Percentiles rank a stretch among this genome's conserved stretches.
Evolutionary conservation across 2,888 invertebrate genomes (phyloP).

Genomic region (Andrena haemorrhoa): DNA sequence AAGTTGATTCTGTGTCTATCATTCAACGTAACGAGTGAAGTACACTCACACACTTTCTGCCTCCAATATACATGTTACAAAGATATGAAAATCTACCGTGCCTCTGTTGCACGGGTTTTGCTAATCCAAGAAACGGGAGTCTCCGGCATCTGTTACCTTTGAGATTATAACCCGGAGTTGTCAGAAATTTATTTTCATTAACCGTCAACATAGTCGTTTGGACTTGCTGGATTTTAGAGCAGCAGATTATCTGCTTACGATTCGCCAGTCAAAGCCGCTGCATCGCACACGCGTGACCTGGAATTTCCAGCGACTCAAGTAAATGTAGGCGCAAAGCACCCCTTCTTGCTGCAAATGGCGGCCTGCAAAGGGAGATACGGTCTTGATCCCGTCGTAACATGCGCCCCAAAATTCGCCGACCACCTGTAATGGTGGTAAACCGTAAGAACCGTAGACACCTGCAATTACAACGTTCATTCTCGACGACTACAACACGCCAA

Average conservation of each 20-base stretch:
- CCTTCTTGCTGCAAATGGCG: constrained; percentile 45
- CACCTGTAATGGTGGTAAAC: constrained; percentile 62
- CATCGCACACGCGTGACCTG: constrained; percentile 40
- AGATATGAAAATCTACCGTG: neutral
- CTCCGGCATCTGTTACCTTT: neutral
- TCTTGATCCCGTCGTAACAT: constrained; percentile 58
- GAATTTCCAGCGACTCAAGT: constrained; percentile 38
- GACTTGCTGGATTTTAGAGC: constrained; percentile 17
- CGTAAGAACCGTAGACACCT: constrained; percentile 60
- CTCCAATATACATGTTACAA: neutral
- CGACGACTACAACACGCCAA: constrained; percentile 11
- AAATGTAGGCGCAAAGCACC: constrained; percentile 35
- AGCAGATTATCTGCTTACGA: constrained; percentile 40
- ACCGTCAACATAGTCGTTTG: constrained; percentile 2
- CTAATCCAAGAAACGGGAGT: neutral
- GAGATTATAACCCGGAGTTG: constrained; percentile 14
- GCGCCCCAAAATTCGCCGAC: constrained; percentile 58
- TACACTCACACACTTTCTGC: neutral
- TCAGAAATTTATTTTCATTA: constrained; percentile 43
- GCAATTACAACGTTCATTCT: constrained; percentile 60
- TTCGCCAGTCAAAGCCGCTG: constrained; percentile 39
- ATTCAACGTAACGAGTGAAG: neutral
- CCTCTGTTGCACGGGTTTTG: neutral
- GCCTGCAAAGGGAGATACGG: constrained; percentile 48
- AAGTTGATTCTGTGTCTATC: neutral